Evolutionary conservation across 2,113 vertebrate genomes (phyloP).

Genomic region (Psittacula cyanocephala): DNA sequence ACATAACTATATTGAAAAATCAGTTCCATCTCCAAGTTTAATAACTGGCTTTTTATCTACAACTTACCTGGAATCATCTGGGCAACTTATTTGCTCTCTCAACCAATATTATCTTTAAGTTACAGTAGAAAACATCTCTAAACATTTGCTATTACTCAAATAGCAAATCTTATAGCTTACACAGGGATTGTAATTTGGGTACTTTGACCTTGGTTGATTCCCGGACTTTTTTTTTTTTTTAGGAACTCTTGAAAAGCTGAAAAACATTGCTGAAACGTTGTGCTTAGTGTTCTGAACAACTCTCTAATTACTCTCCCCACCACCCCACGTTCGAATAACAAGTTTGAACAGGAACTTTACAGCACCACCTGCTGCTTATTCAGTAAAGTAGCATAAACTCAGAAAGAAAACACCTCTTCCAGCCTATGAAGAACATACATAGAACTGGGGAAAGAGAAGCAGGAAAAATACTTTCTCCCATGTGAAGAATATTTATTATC

Average conservation of each 20-base stretch:
- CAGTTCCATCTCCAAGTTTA: neutral
- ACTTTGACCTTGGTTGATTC: neutral
- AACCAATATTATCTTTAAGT: neutral
- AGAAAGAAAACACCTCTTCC: neutral
- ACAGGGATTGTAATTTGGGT: neutral
- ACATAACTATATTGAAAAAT: neutral
- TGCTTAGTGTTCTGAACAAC: neutral
- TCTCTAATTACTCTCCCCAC: neutral
- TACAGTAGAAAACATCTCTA: neutral
- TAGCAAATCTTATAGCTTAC: neutral
- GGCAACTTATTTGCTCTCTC: neutral
- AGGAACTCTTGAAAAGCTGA: neutral
- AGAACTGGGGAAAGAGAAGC: neutral
- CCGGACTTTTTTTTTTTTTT: neutral
- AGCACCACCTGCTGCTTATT: conserved; percentile 32
- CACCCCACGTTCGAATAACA: neutral
- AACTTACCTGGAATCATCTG: neutral
- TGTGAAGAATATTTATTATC: neutral
- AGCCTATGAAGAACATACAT: neutral
- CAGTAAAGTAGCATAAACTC: neutral
- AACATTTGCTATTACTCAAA: neutral
- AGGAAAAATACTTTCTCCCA: neutral
- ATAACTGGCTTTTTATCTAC: neutral
- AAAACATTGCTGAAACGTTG: neutral
- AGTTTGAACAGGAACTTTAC: neutral